Evolutionary conservation across 53 echinoderm and acorn worm genomes (phyloP), one percentile per base, ranked within the genome.

Genomic region (Stichopus horrens): DNA sequence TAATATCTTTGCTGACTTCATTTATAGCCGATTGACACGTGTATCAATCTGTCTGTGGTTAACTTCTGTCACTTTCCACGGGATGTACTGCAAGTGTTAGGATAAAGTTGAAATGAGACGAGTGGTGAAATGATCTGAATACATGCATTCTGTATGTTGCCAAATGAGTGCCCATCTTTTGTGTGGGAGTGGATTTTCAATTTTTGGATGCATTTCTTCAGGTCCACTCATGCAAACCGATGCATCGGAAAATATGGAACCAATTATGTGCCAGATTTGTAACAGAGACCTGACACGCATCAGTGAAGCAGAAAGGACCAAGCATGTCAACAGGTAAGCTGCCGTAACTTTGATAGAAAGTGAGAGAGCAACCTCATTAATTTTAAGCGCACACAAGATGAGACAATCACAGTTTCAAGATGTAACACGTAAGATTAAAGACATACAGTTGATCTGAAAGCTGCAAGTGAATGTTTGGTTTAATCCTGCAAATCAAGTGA

Each of bases 311-410:
- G 71, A 71, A 16, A 18, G n/a, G 71, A 71, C 71, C 5, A 71
- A 71, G 19, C 71, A 71, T 71, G 71, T 71, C 7, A 71, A 71
- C n/a, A 71, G 71, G 71, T 71, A 71, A 71, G 71, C 18, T 37
- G 37, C 37, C 37, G 37, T 37, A 37, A 37, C 37, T 37, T 37
- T 37, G 37, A 37, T 37, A 37, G 37, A 37, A 37, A 37, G 37
- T 37, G 37, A 37, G 37, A 37, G 37, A 37, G 37, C 37, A 37
- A 2, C 37, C 37, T 37, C 37, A 37, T 37, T 37, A 37, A 37
- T 37, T 37, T 37, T 0, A 1, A 37, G 37, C 37, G 37, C 37
- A 37, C 37, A 37, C 37, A 37, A 37, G 37, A 37, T 37, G 37
- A 37, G 37, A 37, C 37, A 37, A 2, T 37, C 1, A 2, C 37